Evolutionary conservation across 2,888 invertebrate species (phyloP).

Genomic region (Brachyptera risi): DNA sequence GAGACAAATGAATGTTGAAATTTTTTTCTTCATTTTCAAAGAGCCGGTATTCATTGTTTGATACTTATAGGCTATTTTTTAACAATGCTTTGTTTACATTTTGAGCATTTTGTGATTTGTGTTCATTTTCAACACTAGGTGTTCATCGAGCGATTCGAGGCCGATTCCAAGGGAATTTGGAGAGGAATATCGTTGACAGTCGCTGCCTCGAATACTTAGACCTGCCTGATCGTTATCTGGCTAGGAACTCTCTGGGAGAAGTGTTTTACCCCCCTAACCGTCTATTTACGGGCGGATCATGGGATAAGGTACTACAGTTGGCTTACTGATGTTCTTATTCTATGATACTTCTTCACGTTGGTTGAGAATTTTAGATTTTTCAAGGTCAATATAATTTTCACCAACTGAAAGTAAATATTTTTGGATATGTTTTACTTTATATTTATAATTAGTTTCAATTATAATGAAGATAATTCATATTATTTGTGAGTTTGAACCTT

Average conservation of each 20-base stretch:
- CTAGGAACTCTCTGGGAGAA: background rate
- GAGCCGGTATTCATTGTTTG: too few relatives aligned
- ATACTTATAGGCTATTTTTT: too few relatives aligned
- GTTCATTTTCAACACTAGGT: too few relatives aligned
- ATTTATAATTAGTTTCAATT: too few relatives aligned
- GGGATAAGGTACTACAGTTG: conserved; percentile 56
- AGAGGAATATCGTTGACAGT: background rate
- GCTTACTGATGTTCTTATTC: too few relatives aligned
- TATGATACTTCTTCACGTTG: too few relatives aligned
- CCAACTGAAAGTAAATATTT: background rate
- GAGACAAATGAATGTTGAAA: too few relatives aligned
- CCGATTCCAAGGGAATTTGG: background rate
- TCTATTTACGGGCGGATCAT: background rate
- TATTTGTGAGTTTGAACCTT: too few relatives aligned
- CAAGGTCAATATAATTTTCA: background rate
- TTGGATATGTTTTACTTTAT: conserved; percentile 13
- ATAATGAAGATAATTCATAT: too few relatives aligned
- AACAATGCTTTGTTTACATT: too few relatives aligned
- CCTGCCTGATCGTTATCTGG: background rate
- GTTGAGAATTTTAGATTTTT: background rate
- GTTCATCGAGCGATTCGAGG: conserved; percentile 1
- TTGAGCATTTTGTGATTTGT: too few relatives aligned
- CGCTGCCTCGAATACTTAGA: background rate
- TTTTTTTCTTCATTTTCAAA: too few relatives aligned
- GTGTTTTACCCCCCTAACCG: background rate